Conservation (phyloP, 2,113 vertebrate species). For the Muntiacus muntjak region DNA sequence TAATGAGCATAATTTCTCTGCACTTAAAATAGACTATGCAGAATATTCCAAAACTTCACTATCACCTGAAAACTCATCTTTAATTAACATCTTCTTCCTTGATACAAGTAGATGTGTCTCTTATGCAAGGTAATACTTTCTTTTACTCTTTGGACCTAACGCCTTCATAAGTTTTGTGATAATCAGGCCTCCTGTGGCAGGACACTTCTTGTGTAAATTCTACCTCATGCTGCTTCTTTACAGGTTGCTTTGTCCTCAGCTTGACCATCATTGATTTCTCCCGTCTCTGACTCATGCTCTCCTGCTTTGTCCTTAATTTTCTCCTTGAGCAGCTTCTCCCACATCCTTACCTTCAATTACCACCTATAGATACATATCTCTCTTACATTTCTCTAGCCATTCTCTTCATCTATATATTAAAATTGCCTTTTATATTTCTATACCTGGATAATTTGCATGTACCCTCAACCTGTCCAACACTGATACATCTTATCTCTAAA, state of each 20-base stretch:
- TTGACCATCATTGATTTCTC: not conserved
- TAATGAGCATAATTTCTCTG: not conserved
- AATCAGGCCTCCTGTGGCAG: no score
- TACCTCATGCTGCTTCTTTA: not conserved
- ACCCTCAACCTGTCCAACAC: no score
- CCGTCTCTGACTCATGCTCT: rapidly evolving
- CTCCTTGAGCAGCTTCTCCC: no score
- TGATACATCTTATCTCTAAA: not conserved
- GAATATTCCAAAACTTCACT: not conserved
- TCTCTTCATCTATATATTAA: not conserved
- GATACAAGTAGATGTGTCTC: no score
- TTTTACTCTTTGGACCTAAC: not conserved
- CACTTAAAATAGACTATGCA: not conserved
- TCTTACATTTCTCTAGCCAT: rapidly evolving
- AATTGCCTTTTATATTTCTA: not conserved
- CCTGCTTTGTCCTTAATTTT: not conserved
- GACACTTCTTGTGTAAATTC: not conserved
- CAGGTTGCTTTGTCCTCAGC: not conserved
- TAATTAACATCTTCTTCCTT: not conserved
- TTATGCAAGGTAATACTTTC: no score
- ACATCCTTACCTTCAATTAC: not conserved
- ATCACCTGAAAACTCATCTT: not conserved
- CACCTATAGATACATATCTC: not conserved
- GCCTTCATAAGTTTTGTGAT: no score
- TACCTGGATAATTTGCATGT: rapidly evolving